Conservation (phyloP, 2,797 vertebrate species). For the Salarias fasciatus region DNA sequence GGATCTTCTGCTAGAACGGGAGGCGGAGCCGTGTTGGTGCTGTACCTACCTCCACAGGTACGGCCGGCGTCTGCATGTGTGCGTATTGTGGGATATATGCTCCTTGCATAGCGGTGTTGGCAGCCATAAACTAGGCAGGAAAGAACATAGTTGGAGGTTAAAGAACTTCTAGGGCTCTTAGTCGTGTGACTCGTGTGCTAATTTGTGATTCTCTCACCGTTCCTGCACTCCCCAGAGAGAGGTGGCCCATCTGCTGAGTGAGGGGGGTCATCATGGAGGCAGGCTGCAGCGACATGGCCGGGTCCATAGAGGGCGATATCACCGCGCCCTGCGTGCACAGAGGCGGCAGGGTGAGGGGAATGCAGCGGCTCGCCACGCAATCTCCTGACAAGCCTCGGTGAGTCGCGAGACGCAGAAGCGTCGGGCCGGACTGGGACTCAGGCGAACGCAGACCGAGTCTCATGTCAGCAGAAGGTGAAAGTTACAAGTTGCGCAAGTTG, state of each 20-base stretch:
- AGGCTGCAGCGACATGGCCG: slow-evolving; percentile 96
- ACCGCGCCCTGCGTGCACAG: slow-evolving; percentile 89
- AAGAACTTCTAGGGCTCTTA: background rate
- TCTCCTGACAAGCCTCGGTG: too few species aligned
- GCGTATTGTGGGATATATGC: slow-evolving; percentile 95
- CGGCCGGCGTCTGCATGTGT: slow-evolving; percentile 90
- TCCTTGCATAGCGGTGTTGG: slow-evolving; percentile 95
- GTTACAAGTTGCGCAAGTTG: slow-evolving; percentile 48
- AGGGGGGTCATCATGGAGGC: slow-evolving; percentile 94
- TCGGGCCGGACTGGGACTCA: slow-evolving; percentile 6
- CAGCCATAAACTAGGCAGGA: slow-evolving; percentile 90
- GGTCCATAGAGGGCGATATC: slow-evolving; percentile 98
- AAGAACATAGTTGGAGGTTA: background rate
- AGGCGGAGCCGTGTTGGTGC: background rate
- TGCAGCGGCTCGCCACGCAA: too few species aligned
- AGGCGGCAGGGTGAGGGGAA: slow-evolving; percentile 36
- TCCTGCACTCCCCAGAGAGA: slow-evolving; percentile 93
- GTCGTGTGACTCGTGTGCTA: background rate
- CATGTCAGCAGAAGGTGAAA: slow-evolving; percentile 36
- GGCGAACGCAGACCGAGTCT: slow-evolving; percentile 13
- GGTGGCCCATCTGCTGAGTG: slow-evolving; percentile 97
- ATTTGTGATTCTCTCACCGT: slow-evolving; percentile 82
- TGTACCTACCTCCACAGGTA: slow-evolving; percentile 90
- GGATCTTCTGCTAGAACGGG: background rate
- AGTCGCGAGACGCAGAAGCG: background rate